Percentiles rank a stretch among this genome's conserved stretches.
Evolutionary conservation across 1,140 invertebrate species (phyloP).

Genomic region (Manduca sexta): DNA sequence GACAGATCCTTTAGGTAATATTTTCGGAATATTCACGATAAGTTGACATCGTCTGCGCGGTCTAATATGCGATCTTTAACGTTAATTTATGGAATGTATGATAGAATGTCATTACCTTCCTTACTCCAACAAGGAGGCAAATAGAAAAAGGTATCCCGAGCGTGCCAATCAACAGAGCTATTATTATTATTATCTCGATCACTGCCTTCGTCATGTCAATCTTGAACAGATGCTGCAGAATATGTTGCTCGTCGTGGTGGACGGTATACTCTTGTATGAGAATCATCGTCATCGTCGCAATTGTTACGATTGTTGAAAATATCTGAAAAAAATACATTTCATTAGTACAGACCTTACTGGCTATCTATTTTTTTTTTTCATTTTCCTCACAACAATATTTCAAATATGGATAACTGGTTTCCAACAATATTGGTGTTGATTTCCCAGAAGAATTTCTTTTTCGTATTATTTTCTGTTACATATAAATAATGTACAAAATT

Average conservation of each 20-base stretch:
- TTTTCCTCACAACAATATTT: too few relatives aligned
- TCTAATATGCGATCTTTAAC: too few relatives aligned
- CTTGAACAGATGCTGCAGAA: background rate
- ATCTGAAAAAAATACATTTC: background rate
- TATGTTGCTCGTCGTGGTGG: background rate
- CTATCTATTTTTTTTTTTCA: too few relatives aligned
- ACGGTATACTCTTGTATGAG: background rate
- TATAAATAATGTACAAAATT: too few relatives aligned
- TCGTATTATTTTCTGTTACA: too few relatives aligned
- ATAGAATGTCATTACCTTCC: background rate
- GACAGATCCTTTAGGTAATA: too few relatives aligned
- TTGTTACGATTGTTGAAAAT: background rate
- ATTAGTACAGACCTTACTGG: too few relatives aligned
- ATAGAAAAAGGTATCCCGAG: background rate
- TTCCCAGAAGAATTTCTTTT: too few relatives aligned
- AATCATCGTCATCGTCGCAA: background rate
- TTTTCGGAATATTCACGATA: too few relatives aligned
- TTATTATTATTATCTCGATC: background rate
- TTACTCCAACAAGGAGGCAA: background rate
- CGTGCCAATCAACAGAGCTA: background rate
- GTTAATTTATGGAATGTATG: background rate
- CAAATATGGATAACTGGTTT: too few relatives aligned
- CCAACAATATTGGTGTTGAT: too few relatives aligned
- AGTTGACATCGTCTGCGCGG: too few relatives aligned
- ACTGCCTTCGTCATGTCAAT: background rate